Conservation (phyloP, 2,113 vertebrate species). For the Camelus bactrianus region DNA sequence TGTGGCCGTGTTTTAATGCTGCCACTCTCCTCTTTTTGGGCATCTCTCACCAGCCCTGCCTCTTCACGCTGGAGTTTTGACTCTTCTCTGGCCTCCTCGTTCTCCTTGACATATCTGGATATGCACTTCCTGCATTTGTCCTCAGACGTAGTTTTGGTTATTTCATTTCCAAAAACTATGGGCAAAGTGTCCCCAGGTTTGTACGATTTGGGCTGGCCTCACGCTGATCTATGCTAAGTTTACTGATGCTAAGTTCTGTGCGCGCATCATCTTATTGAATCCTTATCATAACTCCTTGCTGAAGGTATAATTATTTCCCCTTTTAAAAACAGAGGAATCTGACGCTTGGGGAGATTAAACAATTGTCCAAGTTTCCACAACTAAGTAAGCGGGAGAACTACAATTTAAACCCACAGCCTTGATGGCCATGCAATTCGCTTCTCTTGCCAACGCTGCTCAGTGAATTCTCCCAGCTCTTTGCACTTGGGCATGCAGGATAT, state of each 20-base stretch:
- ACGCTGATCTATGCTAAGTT: not conserved
- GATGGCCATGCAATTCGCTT: no score
- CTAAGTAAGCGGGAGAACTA: not conserved
- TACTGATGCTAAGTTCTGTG: not conserved
- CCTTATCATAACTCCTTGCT: not conserved
- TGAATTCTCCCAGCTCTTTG: not conserved
- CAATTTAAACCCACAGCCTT: not conserved
- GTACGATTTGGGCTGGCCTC: not conserved
- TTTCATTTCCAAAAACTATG: not conserved
- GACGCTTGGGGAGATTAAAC: not conserved
- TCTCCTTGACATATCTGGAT: not conserved
- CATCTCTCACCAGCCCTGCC: not conserved
- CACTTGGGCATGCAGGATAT: not conserved
- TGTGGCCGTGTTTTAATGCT: not conserved
- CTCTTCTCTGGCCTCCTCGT: not conserved
- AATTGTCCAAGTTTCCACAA: not conserved
- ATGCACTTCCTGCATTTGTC: not conserved
- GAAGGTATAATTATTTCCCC: not conserved
- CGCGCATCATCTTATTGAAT: not conserved
- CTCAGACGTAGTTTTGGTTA: not conserved
- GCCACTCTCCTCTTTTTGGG: not conserved
- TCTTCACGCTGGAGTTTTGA: not conserved
- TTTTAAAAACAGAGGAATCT: not conserved
- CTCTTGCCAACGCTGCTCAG: not conserved
- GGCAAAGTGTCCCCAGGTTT: not conserved